Conservation (phyloP, 2,888 invertebrate genomes). For the Orchesellides sinensis region DNA sequence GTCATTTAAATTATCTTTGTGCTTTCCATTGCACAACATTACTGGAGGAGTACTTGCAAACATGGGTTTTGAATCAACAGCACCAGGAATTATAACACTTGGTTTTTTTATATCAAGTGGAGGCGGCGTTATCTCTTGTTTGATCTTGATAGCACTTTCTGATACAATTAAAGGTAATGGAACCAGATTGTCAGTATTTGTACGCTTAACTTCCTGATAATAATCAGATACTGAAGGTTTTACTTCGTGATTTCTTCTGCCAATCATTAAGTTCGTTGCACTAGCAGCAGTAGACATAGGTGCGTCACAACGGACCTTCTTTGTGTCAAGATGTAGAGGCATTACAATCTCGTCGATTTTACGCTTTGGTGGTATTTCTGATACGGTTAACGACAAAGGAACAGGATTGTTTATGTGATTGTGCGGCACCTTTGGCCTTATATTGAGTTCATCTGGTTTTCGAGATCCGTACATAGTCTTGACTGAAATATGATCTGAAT, state of each 20-base stretch:
- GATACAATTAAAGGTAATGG: conserved; percentile 45
- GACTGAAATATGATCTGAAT: conserved; percentile 73
- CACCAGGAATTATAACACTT: conserved; percentile 34
- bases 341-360: conserved; percentile 42
- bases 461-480: conserved; percentile 82
- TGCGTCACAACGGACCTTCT: conserved; percentile 47
- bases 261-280: conserved; percentile 27
- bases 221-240: conserved; percentile 24
- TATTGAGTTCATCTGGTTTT: conserved; percentile 81
- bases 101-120: conserved; percentile 26
- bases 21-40: conserved; percentile 50
- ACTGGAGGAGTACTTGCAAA: not conserved
- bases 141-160: conserved; percentile 30
- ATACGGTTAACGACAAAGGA: conserved; percentile 62
- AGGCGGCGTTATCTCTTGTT: not conserved
- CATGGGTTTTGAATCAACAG: conserved; percentile 26
- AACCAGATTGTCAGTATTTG: conserved; percentile 25
- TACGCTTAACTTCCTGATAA: not conserved
- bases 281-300: not conserved
- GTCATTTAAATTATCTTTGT: conserved; percentile 17
- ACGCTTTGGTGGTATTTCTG: conserved; percentile 43
- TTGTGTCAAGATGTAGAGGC: conserved; percentile 56
- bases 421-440: conserved; percentile 83
- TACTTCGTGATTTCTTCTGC: conserved; percentile 38
- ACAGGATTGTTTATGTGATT: conserved; percentile 73